Conservation (phyloP, 2,113 vertebrate species). For the Lamprologus tigripictilis region DNA sequence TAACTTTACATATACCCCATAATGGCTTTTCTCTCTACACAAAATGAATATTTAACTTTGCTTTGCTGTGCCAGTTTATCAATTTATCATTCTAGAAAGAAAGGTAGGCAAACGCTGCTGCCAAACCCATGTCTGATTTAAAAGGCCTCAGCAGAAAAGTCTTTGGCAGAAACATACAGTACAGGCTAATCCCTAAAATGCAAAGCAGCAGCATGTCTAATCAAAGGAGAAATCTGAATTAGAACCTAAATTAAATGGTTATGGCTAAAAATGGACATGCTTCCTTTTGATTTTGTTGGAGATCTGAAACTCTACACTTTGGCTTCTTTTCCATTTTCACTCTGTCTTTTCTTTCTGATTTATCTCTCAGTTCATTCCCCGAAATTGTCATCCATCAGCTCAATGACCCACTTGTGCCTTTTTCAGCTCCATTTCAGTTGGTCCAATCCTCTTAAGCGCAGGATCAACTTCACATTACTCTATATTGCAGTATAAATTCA, state of each 20-base stretch:
- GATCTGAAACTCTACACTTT: neutral
- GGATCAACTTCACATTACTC: neutral
- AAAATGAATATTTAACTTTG: neutral
- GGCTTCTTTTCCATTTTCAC: neutral
- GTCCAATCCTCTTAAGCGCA: neutral
- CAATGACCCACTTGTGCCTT: neutral
- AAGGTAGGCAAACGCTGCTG: neutral
- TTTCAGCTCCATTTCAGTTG: neutral
- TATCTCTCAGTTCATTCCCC: neutral
- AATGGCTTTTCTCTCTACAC: neutral
- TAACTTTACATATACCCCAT: neutral
- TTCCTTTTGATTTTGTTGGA: neutral
- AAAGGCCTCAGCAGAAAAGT: neutral
- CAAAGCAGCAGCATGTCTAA: neutral
- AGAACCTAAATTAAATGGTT: neutral
- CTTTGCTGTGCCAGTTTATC: neutral
- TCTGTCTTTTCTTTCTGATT: neutral
- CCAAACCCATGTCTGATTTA: constrained; percentile 15
- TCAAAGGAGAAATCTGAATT: neutral
- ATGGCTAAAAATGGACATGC: neutral
- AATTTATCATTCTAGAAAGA: neutral
- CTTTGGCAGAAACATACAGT: neutral
- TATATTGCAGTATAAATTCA: neutral
- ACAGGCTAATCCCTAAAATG: neutral
- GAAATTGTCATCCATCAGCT: neutral